Percentiles rank a stretch among this genome's conserved stretches.
Evolutionary conservation across 2,888 invertebrate species (phyloP).

Genomic region (Coenonympha glycerion): DNA sequence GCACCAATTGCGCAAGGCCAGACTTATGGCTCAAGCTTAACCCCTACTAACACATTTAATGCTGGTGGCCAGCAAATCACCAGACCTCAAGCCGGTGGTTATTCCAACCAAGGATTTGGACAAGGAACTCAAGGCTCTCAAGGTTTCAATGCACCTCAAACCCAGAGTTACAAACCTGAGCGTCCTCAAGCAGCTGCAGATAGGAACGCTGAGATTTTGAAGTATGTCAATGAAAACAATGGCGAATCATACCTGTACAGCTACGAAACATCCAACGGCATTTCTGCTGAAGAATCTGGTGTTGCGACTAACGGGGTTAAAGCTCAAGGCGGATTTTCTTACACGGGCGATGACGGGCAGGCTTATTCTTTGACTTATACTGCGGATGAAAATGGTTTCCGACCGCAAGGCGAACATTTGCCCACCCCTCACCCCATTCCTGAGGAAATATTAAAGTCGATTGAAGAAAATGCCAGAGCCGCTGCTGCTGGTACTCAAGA

Average conservation of each 20-base stretch:
- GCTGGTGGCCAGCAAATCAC: conserved; percentile 2
- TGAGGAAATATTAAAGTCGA: conserved; percentile 60
- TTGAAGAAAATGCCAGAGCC: conserved; percentile 62
- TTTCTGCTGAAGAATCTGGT: conserved; percentile 65
- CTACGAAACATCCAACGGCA: conserved; percentile 68
- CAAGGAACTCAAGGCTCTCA: conserved; percentile 8
- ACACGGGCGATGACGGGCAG: conserved; percentile 66
- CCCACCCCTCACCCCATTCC: conserved; percentile 68
- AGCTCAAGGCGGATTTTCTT: conserved; percentile 62
- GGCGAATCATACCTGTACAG: conserved; percentile 60
- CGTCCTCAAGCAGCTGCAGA: conserved; percentile 58
- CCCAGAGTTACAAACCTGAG: conserved; percentile 38
- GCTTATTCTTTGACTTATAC: conserved; percentile 59
- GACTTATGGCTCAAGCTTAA: conserved; percentile 10
- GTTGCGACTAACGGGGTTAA: conserved; percentile 63
- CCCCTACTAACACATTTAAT: not conserved
- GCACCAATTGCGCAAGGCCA: conserved; percentile 23
- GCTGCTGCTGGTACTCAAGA: conserved; percentile 68
- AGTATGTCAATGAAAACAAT: conserved; percentile 59
- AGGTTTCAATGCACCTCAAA: conserved; percentile 16
- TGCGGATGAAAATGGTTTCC: conserved; percentile 67
- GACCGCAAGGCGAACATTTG: conserved; percentile 61
- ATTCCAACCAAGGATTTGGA: conserved; percentile 4
- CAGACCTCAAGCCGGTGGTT: not conserved
- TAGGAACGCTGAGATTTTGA: conserved; percentile 55